Evolutionary conservation across 1,140 invertebrate genomes (phyloP).

Genomic region (Globodera rostochiensis): DNA sequence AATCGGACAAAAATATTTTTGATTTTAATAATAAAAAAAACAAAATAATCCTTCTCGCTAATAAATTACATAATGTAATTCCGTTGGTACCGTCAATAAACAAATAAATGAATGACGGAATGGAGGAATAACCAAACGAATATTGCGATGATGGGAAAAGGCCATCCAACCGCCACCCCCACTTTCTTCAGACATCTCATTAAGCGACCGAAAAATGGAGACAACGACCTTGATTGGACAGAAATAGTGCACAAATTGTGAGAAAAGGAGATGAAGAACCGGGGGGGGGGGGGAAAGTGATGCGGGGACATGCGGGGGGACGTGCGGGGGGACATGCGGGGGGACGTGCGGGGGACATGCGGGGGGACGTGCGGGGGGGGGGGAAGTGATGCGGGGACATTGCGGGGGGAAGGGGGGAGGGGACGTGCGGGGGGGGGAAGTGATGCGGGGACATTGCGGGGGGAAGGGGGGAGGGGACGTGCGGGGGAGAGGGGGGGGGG

Average conservation of each 20-base stretch:
- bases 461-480: too few relatives aligned
- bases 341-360: too few relatives aligned
- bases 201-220: not conserved
- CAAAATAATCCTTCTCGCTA: too few relatives aligned
- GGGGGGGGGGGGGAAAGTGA: not conserved
- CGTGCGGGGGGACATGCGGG: too few relatives aligned
- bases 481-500: too few relatives aligned
- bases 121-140: not conserved
- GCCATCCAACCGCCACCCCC: not conserved
- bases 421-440: not conserved
- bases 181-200: not conserved
- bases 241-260: not conserved
- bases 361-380: too few relatives aligned
- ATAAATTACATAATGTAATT: not conserved
- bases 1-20: too few relatives aligned
- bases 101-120: not conserved
- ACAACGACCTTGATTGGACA: not conserved
- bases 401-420: not conserved
- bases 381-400: not conserved
- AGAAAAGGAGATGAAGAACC: not conserved
- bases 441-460: too few relatives aligned
- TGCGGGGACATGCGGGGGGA: too few relatives aligned
- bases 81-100: not conserved
- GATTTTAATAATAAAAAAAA: too few relatives aligned
- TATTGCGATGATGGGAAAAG: not conserved